phyloP scores from a whole-genome alignment of 2,797 vertebrate species.

The Coregonus suidteri region DNA sequence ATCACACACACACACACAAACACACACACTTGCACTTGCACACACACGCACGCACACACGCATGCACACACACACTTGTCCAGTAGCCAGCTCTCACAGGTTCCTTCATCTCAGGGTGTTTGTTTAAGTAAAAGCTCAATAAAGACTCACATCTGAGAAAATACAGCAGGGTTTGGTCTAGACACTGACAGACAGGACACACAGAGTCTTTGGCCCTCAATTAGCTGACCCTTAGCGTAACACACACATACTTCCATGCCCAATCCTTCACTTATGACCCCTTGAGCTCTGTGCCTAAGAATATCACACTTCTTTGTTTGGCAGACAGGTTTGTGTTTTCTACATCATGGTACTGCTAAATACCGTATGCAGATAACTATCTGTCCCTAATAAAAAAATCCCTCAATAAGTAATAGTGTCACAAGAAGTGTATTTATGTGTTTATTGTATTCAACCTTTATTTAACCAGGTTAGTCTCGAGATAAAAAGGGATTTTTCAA shows the following conservation, averaged over 20 bases:
- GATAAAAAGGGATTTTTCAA: no score
- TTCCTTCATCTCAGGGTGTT: conserved; percentile 38
- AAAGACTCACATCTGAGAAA: conserved; percentile 62
- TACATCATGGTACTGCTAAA: neutral
- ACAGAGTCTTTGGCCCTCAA: conserved; percentile 51
- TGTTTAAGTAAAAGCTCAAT: conserved; percentile 52
- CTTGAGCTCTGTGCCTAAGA: neutral
- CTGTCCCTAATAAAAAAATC: neutral
- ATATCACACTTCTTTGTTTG: neutral
- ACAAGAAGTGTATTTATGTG: no score
- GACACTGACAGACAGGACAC: conserved; percentile 58
- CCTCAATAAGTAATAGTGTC: no score
- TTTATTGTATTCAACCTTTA: no score
- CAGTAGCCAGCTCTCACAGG: conserved; percentile 17
- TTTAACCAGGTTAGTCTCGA: no score
- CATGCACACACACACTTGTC: neutral
- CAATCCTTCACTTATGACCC: conserved; percentile 16
- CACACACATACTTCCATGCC: conserved; percentile 17
- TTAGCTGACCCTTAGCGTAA: conserved; percentile 55
- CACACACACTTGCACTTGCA: neutral
- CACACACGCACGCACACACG: neutral
- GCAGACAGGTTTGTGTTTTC: neutral
- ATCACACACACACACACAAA: conserved; percentile 49
- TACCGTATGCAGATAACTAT: neutral
- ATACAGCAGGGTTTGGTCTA: conserved; percentile 47